Conservation (phyloP, 2,888 invertebrate species). For the Macrostomum cliftonense region DNA sequence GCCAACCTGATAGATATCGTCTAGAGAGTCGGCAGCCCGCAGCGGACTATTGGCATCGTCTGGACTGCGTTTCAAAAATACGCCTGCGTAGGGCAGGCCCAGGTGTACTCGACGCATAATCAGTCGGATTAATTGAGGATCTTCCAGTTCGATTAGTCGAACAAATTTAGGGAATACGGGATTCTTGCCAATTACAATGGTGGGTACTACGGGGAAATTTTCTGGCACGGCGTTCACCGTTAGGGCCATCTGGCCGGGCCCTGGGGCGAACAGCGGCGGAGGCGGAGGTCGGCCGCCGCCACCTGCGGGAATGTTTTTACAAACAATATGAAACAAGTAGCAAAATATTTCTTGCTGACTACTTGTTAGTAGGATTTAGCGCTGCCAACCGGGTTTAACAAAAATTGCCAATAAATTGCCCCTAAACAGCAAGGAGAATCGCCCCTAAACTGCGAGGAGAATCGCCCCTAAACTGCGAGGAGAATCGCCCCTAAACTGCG, state of each 20-base stretch:
- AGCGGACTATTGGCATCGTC: slow-evolving; percentile 60
- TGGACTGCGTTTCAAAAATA: slow-evolving; percentile 56
- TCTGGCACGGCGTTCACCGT: slow-evolving; percentile 83
- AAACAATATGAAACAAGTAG: no score
- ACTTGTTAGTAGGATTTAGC: no score
- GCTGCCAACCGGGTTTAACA: no score
- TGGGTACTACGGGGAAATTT: slow-evolving; percentile 83
- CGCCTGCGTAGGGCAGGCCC: slow-evolving; percentile 88
- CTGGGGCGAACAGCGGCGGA: not conserved
- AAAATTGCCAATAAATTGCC: no score
- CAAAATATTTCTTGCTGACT: no score
- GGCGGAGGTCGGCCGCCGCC: no score
- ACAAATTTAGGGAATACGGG: slow-evolving; percentile 95
- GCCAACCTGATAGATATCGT: slow-evolving; percentile 71
- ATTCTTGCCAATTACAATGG: slow-evolving; percentile 76
- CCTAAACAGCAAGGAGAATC: no score
- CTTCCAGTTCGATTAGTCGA: slow-evolving; percentile 73
- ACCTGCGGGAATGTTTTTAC: no score
- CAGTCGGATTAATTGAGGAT: slow-evolving; percentile 66
- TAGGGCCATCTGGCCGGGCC: slow-evolving; percentile 41
- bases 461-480: no score
- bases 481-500: no score
- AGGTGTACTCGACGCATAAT: slow-evolving; percentile 76
- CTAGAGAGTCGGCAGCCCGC: slow-evolving; percentile 60
- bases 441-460: no score